Evolutionary conservation across 2,888 invertebrate genomes (phyloP).

Genomic region (Lottia gigantea): DNA sequence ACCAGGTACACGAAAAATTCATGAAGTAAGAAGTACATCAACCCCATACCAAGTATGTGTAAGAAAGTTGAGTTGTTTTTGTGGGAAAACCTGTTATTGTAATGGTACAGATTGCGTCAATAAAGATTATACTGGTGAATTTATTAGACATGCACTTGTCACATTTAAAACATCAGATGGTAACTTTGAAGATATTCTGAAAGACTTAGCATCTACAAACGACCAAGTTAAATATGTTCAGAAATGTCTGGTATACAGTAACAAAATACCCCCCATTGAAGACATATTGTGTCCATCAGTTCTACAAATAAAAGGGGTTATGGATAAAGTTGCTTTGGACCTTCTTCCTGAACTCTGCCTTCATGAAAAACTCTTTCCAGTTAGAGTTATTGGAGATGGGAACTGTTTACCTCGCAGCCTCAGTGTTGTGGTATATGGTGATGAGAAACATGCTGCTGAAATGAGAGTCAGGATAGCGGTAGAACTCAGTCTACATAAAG

Average conservation of each 20-base stretch:
- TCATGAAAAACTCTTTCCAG: background rate
- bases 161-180: too few species aligned
- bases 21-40: background rate
- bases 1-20: background rate
- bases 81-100: background rate
- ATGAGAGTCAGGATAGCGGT: conserved; percentile 24
- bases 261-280: too few species aligned
- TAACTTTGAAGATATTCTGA: too few species aligned
- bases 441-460: conserved; percentile 19
- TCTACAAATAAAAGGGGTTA: too few species aligned
- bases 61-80: background rate
- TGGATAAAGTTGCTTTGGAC: background rate
- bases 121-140: too few species aligned
- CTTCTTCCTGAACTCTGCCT: background rate
- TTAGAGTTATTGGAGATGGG: conserved; percentile 23
- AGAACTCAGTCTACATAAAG: conserved; percentile 22
- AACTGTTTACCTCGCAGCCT: conserved; percentile 30
- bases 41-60: background rate
- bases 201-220: too few species aligned
- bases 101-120: too few species aligned
- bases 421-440: conserved; percentile 27
- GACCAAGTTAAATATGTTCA: too few species aligned
- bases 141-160: too few species aligned
- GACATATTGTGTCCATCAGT: too few species aligned
- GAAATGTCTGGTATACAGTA: too few species aligned